phyloP scores from a whole-genome alignment of 2,113 vertebrate species.

The Micromys minutus region DNA sequence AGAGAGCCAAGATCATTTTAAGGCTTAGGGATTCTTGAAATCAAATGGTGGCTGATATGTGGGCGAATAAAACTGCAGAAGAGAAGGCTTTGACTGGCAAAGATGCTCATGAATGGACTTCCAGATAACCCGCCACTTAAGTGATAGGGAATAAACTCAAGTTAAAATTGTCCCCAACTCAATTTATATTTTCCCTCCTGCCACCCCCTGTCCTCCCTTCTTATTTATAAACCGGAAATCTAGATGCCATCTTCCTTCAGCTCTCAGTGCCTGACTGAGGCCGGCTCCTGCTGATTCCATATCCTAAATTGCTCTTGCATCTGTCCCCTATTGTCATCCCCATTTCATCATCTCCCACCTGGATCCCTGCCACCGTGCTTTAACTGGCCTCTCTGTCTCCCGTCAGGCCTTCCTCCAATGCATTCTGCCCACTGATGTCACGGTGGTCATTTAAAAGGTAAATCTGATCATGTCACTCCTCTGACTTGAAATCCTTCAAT shows the following conservation, averaged over 20 bases:
- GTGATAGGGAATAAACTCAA: background rate
- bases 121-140: background rate
- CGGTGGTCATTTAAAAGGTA: conserved; percentile 72
- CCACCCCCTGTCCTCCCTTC: background rate
- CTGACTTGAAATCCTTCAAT: conserved; percentile 67
- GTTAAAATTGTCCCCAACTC: background rate
- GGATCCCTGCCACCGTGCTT: conserved; percentile 66
- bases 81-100: background rate
- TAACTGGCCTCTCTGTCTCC: conserved; percentile 64
- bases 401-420: conserved; percentile 60
- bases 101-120: background rate
- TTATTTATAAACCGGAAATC: background rate
- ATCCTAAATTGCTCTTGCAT: conserved; percentile 73
- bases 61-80: background rate
- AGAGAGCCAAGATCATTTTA: conserved; percentile 12
- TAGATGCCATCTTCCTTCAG: conserved; percentile 5
- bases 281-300: conserved; percentile 68
- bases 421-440: conserved; percentile 62
- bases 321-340: conserved; percentile 71
- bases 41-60: background rate
- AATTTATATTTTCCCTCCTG: background rate
- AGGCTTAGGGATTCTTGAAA: background rate
- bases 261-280: background rate
- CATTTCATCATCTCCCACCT: conserved; percentile 73
- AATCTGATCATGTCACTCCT: conserved; percentile 77